Conservation (phyloP, 2,113 vertebrate genomes). For the Brachypteracias leptosomus region DNA sequence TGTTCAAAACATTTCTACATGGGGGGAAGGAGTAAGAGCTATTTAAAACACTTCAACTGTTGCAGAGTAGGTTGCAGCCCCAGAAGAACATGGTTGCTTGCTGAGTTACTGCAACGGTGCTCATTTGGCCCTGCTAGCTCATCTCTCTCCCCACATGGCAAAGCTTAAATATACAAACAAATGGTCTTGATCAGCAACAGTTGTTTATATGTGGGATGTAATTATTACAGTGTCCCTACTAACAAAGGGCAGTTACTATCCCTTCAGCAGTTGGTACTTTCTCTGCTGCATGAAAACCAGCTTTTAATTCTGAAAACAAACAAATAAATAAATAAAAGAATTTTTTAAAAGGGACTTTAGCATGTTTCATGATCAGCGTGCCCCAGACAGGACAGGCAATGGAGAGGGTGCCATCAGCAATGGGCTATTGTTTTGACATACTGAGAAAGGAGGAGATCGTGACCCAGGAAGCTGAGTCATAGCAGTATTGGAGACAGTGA, state of each 20-base stretch:
- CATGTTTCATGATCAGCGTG: not conserved
- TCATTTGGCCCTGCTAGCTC: not conserved
- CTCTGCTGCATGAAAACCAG: not conserved
- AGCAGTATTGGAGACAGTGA: conserved; percentile 37
- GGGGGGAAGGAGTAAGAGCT: not conserved
- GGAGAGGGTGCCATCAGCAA: conserved; percentile 5
- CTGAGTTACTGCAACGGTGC: not conserved
- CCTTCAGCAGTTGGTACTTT: conserved; percentile 8
- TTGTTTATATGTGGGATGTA: not conserved
- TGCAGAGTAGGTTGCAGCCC: not conserved
- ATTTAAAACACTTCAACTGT: not conserved
- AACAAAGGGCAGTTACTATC: not conserved
- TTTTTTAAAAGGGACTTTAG: not conserved
- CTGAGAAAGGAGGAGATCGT: conserved; percentile 16
- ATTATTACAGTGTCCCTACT: not conserved
- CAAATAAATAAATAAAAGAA: not conserved
- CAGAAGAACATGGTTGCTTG: not conserved
- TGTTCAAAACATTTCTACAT: not conserved
- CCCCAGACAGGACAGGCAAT: not conserved
- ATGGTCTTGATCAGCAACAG: not conserved
- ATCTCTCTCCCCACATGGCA: not conserved
- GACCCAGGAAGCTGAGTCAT: conserved; percentile 59
- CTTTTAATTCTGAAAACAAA: not conserved
- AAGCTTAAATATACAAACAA: not conserved
- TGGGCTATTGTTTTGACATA: not conserved